Evolutionary conservation across 2,888 invertebrate genomes (phyloP).

Genomic region (Drosophila sordidula): DNA sequence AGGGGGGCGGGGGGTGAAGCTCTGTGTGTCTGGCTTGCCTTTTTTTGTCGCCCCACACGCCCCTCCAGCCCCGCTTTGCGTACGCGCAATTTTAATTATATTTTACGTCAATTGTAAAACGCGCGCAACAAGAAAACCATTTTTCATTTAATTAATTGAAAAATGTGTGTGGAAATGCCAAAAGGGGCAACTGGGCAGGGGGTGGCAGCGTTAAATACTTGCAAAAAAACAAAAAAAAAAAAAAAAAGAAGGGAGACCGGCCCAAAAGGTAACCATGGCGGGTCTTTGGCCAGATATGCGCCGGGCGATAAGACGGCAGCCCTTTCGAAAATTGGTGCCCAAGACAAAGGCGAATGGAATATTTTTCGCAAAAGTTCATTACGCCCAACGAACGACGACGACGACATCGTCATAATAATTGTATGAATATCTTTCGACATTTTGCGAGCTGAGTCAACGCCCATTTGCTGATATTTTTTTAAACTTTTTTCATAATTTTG

Average conservation of each 20-base stretch:
- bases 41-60: conserved; percentile 5
- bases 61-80: conserved; percentile 31
- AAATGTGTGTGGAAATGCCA: conserved; percentile 49
- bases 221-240: no score
- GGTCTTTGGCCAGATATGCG: conserved; percentile 21
- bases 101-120: conserved; percentile 80
- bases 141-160: conserved; percentile 80
- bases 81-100: conserved; percentile 77
- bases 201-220: conserved; percentile 14
- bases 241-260: not conserved
- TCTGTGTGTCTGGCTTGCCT: conserved; percentile 10
- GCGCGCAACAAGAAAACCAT: conserved; percentile 57
- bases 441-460: conserved; percentile 60
- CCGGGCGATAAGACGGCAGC: conserved; percentile 33
- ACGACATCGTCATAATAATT: conserved; percentile 56
- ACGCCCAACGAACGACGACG: conserved; percentile 54
- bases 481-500: conserved; percentile 7
- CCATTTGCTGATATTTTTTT: conserved; percentile 50
- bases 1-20: not conserved
- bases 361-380: conserved; percentile 71
- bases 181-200: conserved; percentile 26
- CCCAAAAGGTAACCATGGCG: conserved; percentile 12
- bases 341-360: conserved; percentile 43
- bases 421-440: conserved; percentile 63
- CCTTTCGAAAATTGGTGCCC: conserved; percentile 21